phyloP scores from a whole-genome alignment of 2,113 vertebrate species.

The Pseudolaguvia tuberculata region DNA sequence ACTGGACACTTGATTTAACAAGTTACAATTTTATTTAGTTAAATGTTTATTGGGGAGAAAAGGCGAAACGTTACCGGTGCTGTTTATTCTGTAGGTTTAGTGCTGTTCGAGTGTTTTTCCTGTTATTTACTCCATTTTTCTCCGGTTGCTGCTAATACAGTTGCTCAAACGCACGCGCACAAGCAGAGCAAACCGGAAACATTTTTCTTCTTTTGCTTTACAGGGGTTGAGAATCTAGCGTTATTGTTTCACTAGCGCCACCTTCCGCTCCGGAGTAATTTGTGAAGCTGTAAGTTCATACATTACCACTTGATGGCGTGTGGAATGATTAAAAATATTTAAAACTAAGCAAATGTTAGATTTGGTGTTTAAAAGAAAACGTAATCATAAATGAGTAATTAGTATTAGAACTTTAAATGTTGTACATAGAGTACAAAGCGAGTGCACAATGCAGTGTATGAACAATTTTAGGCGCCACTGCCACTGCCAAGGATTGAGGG shows the following conservation, averaged over 20 bases:
- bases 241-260: too few species aligned
- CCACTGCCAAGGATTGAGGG: neutral
- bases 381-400: too few species aligned
- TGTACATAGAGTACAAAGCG: neutral
- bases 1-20: neutral
- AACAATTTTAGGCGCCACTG: neutral
- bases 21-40: too few species aligned
- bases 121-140: constrained; percentile 5
- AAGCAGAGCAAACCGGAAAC: neutral
- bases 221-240: too few species aligned
- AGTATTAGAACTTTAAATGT: too few species aligned
- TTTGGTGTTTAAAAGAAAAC: too few species aligned
- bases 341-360: too few species aligned
- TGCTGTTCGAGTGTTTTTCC: neutral
- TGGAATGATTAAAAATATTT: too few species aligned
- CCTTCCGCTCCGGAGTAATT: neutral
- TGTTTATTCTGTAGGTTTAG: neutral
- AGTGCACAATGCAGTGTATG: neutral
- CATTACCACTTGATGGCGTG: neutral
- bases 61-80: neutral
- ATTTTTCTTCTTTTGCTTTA: too few species aligned
- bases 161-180: neutral
- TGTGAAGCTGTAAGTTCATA: neutral
- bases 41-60: too few species aligned
- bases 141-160: neutral